Percentiles rank a stretch among this genome's conserved stretches.
phyloP scores from a whole-genome alignment of 2,113 vertebrate species.

The Gallinago undulata region DNA sequence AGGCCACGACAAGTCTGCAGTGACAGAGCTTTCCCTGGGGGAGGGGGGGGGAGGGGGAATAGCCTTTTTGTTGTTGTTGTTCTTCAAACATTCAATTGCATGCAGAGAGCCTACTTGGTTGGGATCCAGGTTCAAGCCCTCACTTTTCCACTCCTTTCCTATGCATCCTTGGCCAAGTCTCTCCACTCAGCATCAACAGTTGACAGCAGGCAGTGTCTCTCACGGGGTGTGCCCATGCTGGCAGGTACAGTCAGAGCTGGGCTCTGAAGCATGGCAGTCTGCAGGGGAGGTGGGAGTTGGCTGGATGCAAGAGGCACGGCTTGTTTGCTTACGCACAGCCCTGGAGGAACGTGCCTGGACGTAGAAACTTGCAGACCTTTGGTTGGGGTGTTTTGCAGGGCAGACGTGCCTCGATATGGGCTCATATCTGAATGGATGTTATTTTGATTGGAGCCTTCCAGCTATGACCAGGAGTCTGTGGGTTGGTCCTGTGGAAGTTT shows the following conservation, averaged over 20 bases:
- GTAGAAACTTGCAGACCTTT: background rate
- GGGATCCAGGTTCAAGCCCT: constrained; percentile 24
- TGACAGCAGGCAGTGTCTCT: constrained; percentile 34
- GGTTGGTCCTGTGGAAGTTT: background rate
- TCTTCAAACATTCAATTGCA: constrained; percentile 27
- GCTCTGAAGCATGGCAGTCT: constrained; percentile 27
- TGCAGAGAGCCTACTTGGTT: background rate
- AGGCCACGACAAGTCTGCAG: background rate
- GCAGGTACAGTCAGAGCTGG: constrained; percentile 47
- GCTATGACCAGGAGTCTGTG: background rate
- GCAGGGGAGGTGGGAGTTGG: background rate
- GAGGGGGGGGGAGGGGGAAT: background rate
- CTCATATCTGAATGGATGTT: background rate
- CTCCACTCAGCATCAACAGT: background rate
- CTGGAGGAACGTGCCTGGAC: background rate
- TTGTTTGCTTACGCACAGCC: background rate
- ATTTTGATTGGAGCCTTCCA: background rate
- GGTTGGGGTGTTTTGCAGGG: background rate
- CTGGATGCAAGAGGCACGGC: background rate
- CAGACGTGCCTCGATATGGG: background rate
- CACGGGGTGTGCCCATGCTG: background rate
- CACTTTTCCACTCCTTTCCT: background rate
- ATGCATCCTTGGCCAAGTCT: background rate
- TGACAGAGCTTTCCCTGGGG: background rate
- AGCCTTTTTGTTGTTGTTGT: background rate